Conservation (phyloP, 2,797 vertebrate genomes). For the Channa striata region DNA sequence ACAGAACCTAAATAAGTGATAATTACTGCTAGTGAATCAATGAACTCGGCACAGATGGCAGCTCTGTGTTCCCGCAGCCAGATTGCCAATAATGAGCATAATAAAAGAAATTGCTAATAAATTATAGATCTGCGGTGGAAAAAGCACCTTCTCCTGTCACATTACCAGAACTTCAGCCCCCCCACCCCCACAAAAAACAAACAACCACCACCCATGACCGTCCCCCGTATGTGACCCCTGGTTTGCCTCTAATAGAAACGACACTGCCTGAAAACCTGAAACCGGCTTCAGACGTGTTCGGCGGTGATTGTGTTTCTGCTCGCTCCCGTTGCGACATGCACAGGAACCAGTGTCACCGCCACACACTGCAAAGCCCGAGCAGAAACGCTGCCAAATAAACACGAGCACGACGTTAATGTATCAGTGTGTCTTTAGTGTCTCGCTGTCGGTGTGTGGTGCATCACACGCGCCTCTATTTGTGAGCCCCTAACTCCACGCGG, state of each 20-base stretch:
- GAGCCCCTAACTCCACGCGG: conserved; percentile 29
- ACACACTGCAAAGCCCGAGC: background rate
- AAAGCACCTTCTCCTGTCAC: background rate
- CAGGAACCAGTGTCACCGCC: conserved; percentile 20
- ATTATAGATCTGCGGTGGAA: background rate
- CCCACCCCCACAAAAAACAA: background rate
- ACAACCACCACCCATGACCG: background rate
- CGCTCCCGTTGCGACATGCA: conserved; percentile 22
- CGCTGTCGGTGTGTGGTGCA: conserved; percentile 8
- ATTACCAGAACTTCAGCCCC: background rate
- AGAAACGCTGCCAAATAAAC: conserved; percentile 53
- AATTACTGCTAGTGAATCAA: background rate
- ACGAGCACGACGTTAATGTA: conserved; percentile 50
- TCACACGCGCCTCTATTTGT: conserved; percentile 57
- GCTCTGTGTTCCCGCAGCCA: background rate
- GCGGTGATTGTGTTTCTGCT: conserved; percentile 27
- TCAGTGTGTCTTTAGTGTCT: conserved; percentile 25
- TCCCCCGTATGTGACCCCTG: background rate
- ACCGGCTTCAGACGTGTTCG: conserved; percentile 8
- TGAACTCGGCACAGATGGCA: background rate
- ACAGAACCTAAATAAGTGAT: background rate
- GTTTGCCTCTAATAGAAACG: background rate
- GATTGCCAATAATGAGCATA: background rate
- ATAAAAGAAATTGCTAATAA: background rate
- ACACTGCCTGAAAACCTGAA: background rate